Base-by-base conservation (phyloP, 1,140 invertebrate genomes). In the Hestina assimilis region DNA sequence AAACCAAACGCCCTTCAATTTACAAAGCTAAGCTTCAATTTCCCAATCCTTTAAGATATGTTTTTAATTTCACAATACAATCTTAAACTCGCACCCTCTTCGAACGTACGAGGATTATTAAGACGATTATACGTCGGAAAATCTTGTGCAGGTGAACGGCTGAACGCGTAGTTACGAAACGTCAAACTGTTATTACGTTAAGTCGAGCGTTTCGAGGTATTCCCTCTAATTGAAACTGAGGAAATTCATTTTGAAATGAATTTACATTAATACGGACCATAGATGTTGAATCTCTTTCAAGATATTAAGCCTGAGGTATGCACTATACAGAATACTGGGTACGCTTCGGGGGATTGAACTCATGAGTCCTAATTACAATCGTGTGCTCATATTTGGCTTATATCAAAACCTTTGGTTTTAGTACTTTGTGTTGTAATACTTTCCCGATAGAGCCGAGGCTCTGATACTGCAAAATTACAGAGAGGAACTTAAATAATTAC, bases 101-200 rank as follows among this genome's bases (percentile, higher is more conserved):
- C 15, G n/a, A 4, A 7, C 33, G 33, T 38, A 20, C 15, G 33
- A 4, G n/a, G 7, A 17, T 20, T 11, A 19, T 38, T 35, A 55
- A 52, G 35, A 54, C 47, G 43, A 57, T 62, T 62, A 59, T 23
- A 53, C 38, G 20, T 29, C 14, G 31, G 31, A 57, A 59, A 69
- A 66, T 59, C 40, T 59, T 12, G 23, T 52, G 53, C 54, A 63
- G 56, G 59, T 55, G 47, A 46, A 20, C 35, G 58, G 56, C 55
- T 55, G 47, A 46, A 20, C 35, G 58, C 58, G 50, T 38, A 24
- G 50, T 40, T 47, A 51, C 15, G 33, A 38, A 38, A 38, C 47
- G 57, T 70, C 66, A 67, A 67, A 73, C 59, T 55, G 63, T 69
- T 74, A 74, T 71, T 69, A 69, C 69, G 52, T 61, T 58, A 58